These are phyloP conservation scores for Sebastes cheni DNA, from an alignment of 2,797 vertebrate genomes.

Conservation along the genomic window DNA sequence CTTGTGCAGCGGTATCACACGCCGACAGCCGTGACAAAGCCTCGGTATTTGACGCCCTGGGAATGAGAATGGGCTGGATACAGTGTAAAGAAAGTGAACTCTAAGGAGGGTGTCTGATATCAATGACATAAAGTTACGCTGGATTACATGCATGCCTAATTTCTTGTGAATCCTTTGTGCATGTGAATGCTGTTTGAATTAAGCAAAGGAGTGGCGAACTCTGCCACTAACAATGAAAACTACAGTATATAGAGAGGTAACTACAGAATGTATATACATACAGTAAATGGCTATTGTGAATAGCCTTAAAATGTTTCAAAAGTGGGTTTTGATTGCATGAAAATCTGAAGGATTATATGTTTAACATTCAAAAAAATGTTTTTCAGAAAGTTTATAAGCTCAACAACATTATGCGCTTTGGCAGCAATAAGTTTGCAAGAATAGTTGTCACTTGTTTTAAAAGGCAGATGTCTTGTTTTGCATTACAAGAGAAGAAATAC, in stretches of 20 bases:
- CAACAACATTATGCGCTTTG: background rate
- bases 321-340: background rate
- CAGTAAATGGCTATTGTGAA: background rate
- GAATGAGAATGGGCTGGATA: no score
- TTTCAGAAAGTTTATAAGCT: background rate
- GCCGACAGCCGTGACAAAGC: no score
- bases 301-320: background rate
- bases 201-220: background rate
- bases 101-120: background rate
- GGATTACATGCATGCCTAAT: background rate
- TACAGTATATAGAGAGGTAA: background rate
- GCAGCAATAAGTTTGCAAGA: background rate
- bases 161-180: background rate
- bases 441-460: slow-evolving; percentile 2
- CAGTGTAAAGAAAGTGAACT: background rate
- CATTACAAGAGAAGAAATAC: background rate
- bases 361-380: rapidly evolving
- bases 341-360: background rate
- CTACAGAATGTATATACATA: background rate
- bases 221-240: background rate
- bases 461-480: slow-evolving; percentile 24
- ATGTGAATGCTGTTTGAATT: background rate
- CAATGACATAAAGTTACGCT: background rate
- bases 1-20: no score
- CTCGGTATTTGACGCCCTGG: no score